Conservation (phyloP, 2,888 invertebrate species). For the Xestia xanthographa region DNA sequence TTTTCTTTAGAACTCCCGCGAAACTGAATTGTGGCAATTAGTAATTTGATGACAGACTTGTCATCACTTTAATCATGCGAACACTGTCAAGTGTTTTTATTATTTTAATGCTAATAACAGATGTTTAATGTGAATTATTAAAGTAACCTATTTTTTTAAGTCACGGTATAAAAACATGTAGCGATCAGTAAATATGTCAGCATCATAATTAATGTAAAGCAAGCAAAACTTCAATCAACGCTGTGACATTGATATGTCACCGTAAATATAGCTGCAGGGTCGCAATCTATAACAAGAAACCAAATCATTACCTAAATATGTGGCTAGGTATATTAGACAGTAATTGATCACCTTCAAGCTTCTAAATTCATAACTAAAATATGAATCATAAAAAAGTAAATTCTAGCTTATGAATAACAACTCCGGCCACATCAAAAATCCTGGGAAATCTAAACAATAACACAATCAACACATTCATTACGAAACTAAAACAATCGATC, state of each 20-base stretch:
- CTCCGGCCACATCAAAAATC: constrained; percentile 12
- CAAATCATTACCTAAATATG: constrained; percentile 23
- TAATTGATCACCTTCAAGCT: constrained; percentile 25
- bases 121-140: constrained; percentile 18
- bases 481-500: constrained; percentile 32
- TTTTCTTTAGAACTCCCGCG: constrained; percentile 15
- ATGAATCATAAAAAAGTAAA: constrained; percentile 13
- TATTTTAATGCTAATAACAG: constrained; percentile 31
- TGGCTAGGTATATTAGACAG: constrained; percentile 5
- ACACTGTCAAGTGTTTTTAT: constrained; percentile 28
- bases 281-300: constrained; percentile 12
- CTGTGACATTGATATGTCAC: constrained; percentile 51
- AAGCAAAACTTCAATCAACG: constrained; percentile 53
- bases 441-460: constrained; percentile 30
- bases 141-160: constrained; percentile 22
- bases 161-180: constrained; percentile 27
- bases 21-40: constrained; percentile 26
- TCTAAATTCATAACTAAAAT: not conserved
- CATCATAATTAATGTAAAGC: constrained; percentile 43
- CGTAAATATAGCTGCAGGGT: constrained; percentile 31
- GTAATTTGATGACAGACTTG: constrained; percentile 45
- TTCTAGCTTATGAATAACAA: constrained; percentile 1
- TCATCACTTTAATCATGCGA: constrained; percentile 41
- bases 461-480: constrained; percentile 30
- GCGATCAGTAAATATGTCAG: constrained; percentile 49